A percentile compares a stretch with the other conserved stretches of the same genome.
phyloP scores from a whole-genome alignment of 2,113 vertebrate species.

The Petaurus breviceps region DNA sequence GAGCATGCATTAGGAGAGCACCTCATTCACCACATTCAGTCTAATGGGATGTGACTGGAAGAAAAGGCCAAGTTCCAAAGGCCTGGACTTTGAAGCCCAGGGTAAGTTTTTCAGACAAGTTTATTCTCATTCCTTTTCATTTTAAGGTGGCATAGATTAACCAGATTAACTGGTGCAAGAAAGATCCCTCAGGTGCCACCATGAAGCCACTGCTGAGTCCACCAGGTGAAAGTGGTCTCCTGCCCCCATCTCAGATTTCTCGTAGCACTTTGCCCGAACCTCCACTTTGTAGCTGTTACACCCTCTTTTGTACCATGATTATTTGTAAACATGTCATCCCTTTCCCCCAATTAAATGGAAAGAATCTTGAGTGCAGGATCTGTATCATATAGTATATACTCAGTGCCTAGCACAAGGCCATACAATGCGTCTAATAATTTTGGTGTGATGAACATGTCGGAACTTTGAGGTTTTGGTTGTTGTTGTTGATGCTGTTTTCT shows the following conservation, averaged over 20 bases:
- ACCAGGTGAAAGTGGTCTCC: not conserved
- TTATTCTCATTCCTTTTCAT: constrained; percentile 55
- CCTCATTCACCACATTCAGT: constrained; percentile 75
- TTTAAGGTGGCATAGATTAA: constrained; percentile 27
- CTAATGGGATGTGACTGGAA: constrained; percentile 60
- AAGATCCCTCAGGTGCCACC: not conserved
- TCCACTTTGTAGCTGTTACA: not conserved
- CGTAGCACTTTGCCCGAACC: not conserved
- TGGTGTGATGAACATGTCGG: not conserved
- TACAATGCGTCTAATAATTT: not conserved
- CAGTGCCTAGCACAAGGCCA: not conserved
- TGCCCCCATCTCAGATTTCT: not conserved
- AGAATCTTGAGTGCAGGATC: not conserved
- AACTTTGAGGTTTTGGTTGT: not conserved
- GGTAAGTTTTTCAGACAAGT: constrained; percentile 48
- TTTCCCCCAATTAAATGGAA: not conserved
- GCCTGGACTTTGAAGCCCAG: constrained; percentile 40
- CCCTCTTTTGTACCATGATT: not conserved
- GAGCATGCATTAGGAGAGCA: constrained; percentile 78
- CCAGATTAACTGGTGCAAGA: constrained; percentile 36
- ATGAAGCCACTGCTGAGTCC: not conserved
- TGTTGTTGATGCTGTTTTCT: not conserved
- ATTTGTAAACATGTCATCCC: not conserved
- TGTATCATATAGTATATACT: not conserved
- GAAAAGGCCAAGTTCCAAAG: constrained; percentile 64